phyloP scores from a whole-genome alignment of 2,888 invertebrate genomes.

The Anoncus sp. region DNA sequence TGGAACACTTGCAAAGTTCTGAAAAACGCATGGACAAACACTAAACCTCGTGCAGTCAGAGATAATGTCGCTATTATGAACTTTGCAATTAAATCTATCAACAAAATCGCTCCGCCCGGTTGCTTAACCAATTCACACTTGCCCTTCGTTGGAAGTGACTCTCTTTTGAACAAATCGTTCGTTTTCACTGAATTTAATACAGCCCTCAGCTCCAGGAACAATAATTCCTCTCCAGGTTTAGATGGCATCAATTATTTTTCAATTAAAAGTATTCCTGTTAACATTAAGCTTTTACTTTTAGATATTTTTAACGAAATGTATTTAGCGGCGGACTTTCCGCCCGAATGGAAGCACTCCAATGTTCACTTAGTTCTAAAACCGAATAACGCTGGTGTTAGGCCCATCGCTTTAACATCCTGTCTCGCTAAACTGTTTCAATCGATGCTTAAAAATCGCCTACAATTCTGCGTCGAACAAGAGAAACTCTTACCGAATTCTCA shows the following conservation, averaged over 20 bases:
- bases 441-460: too few relatives aligned
- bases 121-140: conserved; percentile 15
- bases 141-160: background rate
- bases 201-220: too few relatives aligned
- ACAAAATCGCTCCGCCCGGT: conserved; percentile 21
- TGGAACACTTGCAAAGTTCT: conserved; percentile 56
- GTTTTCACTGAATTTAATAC: conserved; percentile 53
- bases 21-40: conserved; percentile 52
- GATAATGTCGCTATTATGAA: background rate
- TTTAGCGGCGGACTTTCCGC: too few relatives aligned
- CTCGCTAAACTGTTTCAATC: too few relatives aligned
- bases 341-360: too few relatives aligned
- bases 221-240: too few relatives aligned
- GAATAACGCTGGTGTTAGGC: too few relatives aligned
- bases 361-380: too few relatives aligned
- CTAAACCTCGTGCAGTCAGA: background rate
- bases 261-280: conserved; percentile 47
- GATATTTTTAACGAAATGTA: conserved; percentile 62
- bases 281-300: background rate
- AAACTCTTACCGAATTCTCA: too few relatives aligned
- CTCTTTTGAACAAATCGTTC: conserved; percentile 29
- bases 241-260: conserved; percentile 55
- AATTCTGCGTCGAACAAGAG: too few relatives aligned
- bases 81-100: background rate
- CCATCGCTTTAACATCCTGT: too few relatives aligned